Evolutionary conservation across 2,797 vertebrate species (phyloP).

Genomic region (Sarcophilus harrisii): DNA sequence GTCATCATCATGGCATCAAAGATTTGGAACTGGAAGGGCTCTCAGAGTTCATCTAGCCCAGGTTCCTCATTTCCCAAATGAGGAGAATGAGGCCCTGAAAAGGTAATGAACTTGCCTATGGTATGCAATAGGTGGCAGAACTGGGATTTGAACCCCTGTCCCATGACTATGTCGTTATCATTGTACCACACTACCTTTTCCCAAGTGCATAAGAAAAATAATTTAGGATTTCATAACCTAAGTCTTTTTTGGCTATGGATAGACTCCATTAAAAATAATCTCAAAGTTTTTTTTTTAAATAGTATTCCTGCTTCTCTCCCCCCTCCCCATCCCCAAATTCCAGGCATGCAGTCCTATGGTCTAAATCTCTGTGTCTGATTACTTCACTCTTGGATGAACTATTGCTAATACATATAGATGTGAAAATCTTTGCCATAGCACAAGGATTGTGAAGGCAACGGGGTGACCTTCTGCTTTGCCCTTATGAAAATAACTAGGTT

Average conservation of each 20-base stretch:
- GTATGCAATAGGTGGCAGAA: background rate
- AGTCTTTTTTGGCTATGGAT: background rate
- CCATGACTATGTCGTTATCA: background rate
- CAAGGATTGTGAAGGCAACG: background rate
- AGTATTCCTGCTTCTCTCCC: background rate
- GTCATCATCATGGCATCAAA: background rate
- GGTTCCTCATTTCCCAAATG: background rate
- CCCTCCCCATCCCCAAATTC: background rate
- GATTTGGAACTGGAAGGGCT: background rate
- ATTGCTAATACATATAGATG: background rate
- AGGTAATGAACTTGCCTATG: background rate
- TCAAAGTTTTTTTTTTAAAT: background rate
- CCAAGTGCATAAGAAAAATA: background rate
- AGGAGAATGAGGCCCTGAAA: background rate
- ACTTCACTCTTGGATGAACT: background rate
- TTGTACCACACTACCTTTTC: background rate
- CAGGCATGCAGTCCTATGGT: background rate
- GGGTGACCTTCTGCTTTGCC: background rate
- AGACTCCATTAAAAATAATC: background rate
- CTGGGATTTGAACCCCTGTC: background rate
- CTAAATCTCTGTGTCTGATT: background rate
- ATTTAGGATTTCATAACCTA: background rate
- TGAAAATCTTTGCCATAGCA: background rate
- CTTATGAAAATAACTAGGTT: background rate
- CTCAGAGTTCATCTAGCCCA: background rate